phyloP scores from a whole-genome alignment of 2,888 invertebrate genomes.

The Galerucella nymphaeae region DNA sequence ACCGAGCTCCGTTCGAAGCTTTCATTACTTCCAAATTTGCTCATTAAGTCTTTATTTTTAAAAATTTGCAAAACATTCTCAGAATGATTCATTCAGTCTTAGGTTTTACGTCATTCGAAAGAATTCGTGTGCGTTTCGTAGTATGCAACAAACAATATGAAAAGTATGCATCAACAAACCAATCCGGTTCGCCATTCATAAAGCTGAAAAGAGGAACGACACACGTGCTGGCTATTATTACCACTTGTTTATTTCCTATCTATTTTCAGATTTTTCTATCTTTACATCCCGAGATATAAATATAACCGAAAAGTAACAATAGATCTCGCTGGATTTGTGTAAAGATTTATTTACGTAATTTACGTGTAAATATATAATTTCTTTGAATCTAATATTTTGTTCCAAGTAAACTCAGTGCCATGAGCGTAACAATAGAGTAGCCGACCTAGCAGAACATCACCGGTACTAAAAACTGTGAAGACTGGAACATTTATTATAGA shows the following conservation, averaged over 20 bases:
- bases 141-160: conserved; percentile 8
- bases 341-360: no score
- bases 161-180: conserved; percentile 11
- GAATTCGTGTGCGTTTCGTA: conserved; percentile 14
- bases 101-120: conserved; percentile 24
- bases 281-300: neutral
- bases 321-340: neutral
- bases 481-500: no score
- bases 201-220: conserved; percentile 16
- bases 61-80: neutral
- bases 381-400: no score
- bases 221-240: conserved; percentile 27
- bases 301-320: neutral
- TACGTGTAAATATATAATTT: no score
- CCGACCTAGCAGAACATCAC: no score
- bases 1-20: no score
- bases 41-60: neutral
- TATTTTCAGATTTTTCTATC: conserved; percentile 18
- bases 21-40: neutral
- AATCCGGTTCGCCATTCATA: conserved; percentile 28
- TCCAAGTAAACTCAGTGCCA: no score
- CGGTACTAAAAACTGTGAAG: no score
- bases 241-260: conserved; percentile 19
- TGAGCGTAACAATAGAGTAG: no score
- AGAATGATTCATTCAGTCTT: conserved; percentile 14